These are phyloP conservation scores for Muscicapa comitata DNA, from an alignment of 2,797 vertebrate genomes.

Conservation along the genomic window DNA sequence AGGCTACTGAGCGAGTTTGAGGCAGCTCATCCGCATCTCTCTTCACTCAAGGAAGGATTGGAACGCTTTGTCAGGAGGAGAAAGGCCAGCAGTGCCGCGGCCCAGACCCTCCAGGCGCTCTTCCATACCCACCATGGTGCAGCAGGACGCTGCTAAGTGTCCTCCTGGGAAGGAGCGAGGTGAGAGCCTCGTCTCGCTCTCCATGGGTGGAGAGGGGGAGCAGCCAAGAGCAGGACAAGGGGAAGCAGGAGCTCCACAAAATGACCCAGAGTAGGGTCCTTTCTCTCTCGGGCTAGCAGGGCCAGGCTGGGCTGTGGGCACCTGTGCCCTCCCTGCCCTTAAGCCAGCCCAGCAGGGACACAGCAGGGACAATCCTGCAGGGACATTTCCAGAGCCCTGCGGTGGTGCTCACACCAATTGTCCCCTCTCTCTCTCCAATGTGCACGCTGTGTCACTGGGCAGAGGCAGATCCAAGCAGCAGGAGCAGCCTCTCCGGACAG, in stretches of 20 bases:
- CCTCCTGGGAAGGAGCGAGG: neutral
- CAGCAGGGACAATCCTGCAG: neutral
- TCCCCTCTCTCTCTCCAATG: neutral
- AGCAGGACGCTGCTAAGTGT: accelerated
- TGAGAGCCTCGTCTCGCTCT: neutral
- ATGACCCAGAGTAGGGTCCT: accelerated
- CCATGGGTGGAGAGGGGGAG: neutral
- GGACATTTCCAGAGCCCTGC: neutral
- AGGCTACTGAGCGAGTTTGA: neutral
- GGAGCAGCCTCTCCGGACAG: neutral
- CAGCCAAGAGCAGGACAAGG: accelerated
- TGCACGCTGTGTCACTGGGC: neutral
- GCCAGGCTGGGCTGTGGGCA: neutral
- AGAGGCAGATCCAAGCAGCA: neutral
- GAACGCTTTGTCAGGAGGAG: neutral
- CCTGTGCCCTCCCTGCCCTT: neutral
- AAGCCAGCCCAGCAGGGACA: neutral
- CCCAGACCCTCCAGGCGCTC: neutral
- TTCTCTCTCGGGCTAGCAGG: neutral
- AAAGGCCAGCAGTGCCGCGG: neutral
- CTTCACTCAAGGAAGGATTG: no score
- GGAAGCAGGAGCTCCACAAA: neutral
- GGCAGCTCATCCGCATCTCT: neutral
- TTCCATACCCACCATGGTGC: neutral
- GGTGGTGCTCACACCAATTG: neutral